Evolutionary conservation across 2,888 invertebrate genomes (phyloP).

Genomic region (Phania funesta): DNA sequence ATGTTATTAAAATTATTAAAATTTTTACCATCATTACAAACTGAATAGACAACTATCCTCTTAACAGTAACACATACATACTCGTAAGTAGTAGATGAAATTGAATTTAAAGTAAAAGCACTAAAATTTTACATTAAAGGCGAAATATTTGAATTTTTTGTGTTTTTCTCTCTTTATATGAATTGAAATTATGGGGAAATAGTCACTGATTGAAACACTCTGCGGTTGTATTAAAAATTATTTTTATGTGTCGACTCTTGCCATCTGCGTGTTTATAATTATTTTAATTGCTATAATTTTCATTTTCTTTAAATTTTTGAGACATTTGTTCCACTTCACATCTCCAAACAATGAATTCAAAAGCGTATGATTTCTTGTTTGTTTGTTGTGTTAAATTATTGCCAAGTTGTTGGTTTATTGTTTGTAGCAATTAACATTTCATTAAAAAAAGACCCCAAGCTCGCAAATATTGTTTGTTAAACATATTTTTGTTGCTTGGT

Average conservation of each 20-base stretch:
- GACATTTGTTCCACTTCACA: conserved; percentile 58
- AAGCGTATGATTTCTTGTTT: conserved; percentile 30
- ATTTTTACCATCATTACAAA: too few relatives aligned
- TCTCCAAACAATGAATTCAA: conserved; percentile 44
- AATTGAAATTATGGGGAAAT: conserved; percentile 46
- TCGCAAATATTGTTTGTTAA: neutral
- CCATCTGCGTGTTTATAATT: conserved; percentile 56
- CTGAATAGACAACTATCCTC: conserved; percentile 17
- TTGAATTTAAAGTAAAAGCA: conserved; percentile 8
- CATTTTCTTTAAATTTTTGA: conserved; percentile 16
- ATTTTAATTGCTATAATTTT: conserved; percentile 60
- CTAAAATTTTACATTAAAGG: neutral
- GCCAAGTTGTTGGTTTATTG: neutral
- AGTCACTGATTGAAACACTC: conserved; percentile 30
- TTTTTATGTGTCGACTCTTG: conserved; percentile 22
- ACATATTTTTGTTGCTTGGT: neutral
- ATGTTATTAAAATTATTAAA: too few relatives aligned
- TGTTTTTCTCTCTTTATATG: conserved; percentile 3
- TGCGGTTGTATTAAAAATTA: neutral
- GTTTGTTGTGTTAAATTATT: conserved; percentile 4
- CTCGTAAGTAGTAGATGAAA: neutral
- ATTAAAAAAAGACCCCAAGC: conserved; percentile 45
- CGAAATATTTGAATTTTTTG: conserved; percentile 1
- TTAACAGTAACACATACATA: conserved; percentile 42
- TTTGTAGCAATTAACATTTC: conserved; percentile 58